phyloP scores from a whole-genome alignment of 2,797 vertebrate genomes.

The Hypotaenidia okinawae region DNA sequence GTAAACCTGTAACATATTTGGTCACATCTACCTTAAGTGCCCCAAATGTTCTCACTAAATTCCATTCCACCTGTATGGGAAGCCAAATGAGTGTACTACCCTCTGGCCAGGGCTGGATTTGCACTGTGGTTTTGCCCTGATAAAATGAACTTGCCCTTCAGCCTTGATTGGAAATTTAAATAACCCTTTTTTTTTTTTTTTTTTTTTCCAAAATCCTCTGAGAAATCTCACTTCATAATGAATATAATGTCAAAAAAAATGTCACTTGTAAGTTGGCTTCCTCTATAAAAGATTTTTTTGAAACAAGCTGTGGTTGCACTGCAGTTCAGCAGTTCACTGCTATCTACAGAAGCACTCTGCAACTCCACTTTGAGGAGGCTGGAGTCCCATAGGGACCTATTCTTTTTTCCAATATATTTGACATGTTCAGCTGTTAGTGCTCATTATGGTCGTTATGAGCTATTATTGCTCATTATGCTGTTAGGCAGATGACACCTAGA shows the following conservation, averaged over 20 bases:
- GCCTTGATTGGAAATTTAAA: background rate
- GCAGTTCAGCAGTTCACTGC: slow-evolving; percentile 21
- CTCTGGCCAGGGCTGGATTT: background rate
- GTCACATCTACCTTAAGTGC: background rate
- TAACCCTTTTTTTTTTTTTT: background rate
- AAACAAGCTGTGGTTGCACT: background rate
- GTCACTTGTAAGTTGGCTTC: background rate
- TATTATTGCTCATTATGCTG: slow-evolving; percentile 68
- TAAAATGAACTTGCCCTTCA: background rate
- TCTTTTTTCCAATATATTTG: slow-evolving; percentile 62
- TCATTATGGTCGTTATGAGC: slow-evolving; percentile 69
- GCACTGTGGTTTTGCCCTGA: background rate
- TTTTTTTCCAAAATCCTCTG: background rate
- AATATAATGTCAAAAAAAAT: slow-evolving; percentile 30
- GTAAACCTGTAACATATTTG: background rate
- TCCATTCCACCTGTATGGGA: background rate
- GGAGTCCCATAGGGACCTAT: slow-evolving; percentile 45
- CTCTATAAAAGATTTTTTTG: background rate
- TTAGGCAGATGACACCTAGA: slow-evolving; percentile 68
- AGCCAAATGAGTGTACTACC: background rate
- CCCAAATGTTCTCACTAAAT: background rate
- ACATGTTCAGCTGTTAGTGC: slow-evolving; percentile 67
- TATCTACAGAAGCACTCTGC: background rate
- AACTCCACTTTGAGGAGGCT: slow-evolving; percentile 16
- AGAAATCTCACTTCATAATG: slow-evolving; percentile 14